Percentiles rank a stretch among this genome's conserved stretches.
Conservation (phyloP, 2,113 vertebrate species). For the Calidris pugnax region DNA sequence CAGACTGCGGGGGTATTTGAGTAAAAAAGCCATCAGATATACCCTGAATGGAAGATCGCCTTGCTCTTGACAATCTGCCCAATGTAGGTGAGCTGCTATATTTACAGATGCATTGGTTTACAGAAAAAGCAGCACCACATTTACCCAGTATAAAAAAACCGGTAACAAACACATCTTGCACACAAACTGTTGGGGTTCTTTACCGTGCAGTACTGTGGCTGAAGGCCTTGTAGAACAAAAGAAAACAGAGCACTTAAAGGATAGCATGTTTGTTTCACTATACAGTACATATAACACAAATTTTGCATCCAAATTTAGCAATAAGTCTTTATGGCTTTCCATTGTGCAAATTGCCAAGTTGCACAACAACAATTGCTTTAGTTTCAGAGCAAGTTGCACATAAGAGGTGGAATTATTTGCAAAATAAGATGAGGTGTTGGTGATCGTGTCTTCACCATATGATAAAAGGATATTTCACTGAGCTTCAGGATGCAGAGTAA, state of each 20-base stretch:
- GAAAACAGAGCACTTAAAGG: neutral
- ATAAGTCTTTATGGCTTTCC: neutral
- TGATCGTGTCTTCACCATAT: neutral
- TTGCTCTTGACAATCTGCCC: neutral
- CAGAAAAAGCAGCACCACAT: neutral
- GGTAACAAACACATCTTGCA: neutral
- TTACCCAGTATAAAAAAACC: neutral
- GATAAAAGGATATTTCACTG: neutral
- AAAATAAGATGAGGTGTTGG: conserved; percentile 7
- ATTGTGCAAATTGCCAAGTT: neutral
- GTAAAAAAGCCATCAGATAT: neutral
- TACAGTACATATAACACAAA: neutral
- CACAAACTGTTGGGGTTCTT: neutral
- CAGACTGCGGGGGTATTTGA: neutral
- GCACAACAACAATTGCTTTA: neutral
- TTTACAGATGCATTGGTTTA: neutral
- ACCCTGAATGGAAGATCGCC: neutral
- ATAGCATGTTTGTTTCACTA: neutral
- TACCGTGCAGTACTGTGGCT: neutral
- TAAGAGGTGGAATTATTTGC: neutral
- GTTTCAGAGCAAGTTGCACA: neutral
- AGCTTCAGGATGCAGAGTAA: neutral
- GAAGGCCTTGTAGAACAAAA: neutral
- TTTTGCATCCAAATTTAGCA: neutral
- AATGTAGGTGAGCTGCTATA: neutral